A percentile compares a stretch with the other conserved stretches of the same genome.
Evolutionary conservation across 1,140 invertebrate species (phyloP).

Genomic region (Euschistus heros): DNA sequence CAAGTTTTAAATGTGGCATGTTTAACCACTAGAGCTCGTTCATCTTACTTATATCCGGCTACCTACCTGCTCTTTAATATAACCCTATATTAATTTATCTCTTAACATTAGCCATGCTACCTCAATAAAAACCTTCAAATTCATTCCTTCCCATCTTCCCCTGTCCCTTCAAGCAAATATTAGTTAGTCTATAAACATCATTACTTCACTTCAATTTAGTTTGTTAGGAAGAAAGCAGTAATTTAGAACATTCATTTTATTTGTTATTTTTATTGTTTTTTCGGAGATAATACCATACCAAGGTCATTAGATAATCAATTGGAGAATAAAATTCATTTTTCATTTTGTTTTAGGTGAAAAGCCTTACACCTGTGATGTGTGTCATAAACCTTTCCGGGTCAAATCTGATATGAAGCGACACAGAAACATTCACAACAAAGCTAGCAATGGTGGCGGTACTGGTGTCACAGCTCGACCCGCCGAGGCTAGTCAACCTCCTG

Average conservation of each 20-base stretch:
- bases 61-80: no score
- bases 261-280: background rate
- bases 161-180: no score
- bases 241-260: background rate
- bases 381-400: conserved; percentile 73
- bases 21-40: no score
- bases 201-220: no score
- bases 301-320: background rate
- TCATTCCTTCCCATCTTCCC: no score
- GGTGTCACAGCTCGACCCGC: background rate
- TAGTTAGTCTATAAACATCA: no score
- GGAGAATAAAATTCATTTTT: background rate
- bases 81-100: no score
- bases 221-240: no score
- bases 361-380: conserved; percentile 63
- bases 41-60: no score
- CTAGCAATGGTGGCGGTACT: conserved; percentile 28
- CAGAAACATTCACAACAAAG: conserved; percentile 60
- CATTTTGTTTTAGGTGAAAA: conserved; percentile 42
- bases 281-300: background rate
- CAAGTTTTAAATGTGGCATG: no score
- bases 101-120: no score
- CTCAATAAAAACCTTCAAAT: no score
- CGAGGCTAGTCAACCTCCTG: background rate
- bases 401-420: conserved; percentile 82